phyloP scores from a whole-genome alignment of 2,888 invertebrate genomes.

The Ashinkailepas kermadecensis region DNA sequence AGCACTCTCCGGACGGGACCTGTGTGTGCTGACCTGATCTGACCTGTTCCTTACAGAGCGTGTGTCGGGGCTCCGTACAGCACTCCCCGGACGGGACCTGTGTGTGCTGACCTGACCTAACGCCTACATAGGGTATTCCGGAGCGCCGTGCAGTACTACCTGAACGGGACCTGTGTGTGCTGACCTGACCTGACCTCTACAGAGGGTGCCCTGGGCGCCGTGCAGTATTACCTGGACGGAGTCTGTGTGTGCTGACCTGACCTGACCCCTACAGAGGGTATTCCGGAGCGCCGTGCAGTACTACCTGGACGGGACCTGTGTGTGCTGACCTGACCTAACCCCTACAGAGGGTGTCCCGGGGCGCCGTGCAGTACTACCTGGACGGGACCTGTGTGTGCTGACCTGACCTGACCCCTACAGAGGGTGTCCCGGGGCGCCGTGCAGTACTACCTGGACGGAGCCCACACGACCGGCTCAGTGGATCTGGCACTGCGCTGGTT shows the following conservation, averaged over 20 bases:
- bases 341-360: constrained; percentile 27
- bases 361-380: background rate
- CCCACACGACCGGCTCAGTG: constrained; percentile 4
- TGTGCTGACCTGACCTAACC: no score
- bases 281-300: background rate
- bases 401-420: constrained; percentile 27
- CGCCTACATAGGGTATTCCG: constrained; percentile 26
- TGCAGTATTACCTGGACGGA: constrained; percentile 5
- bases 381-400: background rate
- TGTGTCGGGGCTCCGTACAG: background rate
- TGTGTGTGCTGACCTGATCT: no score
- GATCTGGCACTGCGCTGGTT: background rate
- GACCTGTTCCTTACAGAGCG: constrained; percentile 27
- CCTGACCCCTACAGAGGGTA: constrained; percentile 27
- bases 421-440: background rate
- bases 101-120: no score
- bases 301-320: constrained; percentile 6
- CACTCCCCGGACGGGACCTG: constrained; percentile 1
- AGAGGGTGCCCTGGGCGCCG: constrained; percentile 17
- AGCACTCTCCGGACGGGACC: constrained; percentile 1
- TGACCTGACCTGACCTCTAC: constrained; percentile 23
- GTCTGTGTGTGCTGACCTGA: background rate
- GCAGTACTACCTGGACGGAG: constrained; percentile 7
- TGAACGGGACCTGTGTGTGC: background rate
- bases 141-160: background rate